Conservation (phyloP, 2,113 vertebrate species). For the Kryptolebias marmoratus region DNA sequence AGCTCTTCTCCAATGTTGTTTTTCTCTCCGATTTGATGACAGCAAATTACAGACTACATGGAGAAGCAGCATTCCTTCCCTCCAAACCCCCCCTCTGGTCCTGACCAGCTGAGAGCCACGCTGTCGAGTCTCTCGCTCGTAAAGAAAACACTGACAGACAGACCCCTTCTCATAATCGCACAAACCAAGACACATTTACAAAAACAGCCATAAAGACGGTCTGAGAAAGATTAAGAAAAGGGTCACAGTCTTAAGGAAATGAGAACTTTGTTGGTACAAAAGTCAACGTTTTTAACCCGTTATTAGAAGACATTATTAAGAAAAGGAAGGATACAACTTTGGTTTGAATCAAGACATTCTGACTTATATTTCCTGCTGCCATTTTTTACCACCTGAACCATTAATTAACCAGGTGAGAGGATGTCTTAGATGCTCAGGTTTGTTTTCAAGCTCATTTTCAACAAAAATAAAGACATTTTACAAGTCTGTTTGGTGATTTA, state of each 20-base stretch:
- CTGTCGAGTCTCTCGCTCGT: constrained; percentile 36
- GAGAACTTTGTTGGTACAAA: too few species aligned
- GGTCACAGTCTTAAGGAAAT: background rate
- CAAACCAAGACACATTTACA: constrained; percentile 26
- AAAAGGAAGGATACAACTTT: too few species aligned
- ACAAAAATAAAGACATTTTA: too few species aligned
- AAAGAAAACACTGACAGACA: constrained; percentile 10
- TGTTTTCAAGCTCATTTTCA: too few species aligned
- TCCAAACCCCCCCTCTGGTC: constrained; percentile 39
- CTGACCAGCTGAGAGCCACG: constrained; percentile 64
- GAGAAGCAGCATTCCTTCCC: constrained; percentile 74
- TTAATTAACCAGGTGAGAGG: too few species aligned
- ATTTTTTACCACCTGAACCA: too few species aligned
- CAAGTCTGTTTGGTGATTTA: too few species aligned
- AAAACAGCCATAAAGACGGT: constrained; percentile 18
- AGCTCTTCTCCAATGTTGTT: constrained; percentile 58
- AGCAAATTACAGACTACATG: constrained; percentile 76
- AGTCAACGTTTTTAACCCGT: too few species aligned
- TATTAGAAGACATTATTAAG: too few species aligned
- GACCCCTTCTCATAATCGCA: constrained; percentile 12
- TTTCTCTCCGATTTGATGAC: constrained; percentile 73
- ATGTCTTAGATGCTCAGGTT: background rate
- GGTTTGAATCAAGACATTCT: too few species aligned
- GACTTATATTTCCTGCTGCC: too few species aligned
- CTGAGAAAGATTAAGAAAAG: background rate